Evolutionary conservation across 2,797 vertebrate genomes (phyloP).

Genomic region (Falco biarmicus): DNA sequence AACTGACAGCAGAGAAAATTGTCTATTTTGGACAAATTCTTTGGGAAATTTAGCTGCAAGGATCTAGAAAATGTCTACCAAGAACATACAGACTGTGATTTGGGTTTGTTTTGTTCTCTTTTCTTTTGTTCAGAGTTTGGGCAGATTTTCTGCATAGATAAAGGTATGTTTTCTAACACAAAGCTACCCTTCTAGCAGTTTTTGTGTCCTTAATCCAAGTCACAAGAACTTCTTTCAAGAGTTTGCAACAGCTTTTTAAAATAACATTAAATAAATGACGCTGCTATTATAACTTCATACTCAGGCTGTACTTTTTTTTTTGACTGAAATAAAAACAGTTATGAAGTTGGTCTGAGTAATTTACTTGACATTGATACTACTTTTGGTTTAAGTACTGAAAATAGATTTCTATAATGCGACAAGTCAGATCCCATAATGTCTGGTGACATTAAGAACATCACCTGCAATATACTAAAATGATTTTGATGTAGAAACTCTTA

Average conservation of each 20-base stretch:
- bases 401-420: background rate
- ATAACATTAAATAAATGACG: background rate
- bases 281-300: background rate
- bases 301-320: background rate
- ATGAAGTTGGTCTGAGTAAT: background rate
- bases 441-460: background rate
- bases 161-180: background rate
- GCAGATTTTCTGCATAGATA: background rate
- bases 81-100: background rate
- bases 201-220: background rate
- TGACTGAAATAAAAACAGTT: conserved; percentile 3
- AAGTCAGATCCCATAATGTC: background rate
- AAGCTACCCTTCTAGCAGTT: background rate
- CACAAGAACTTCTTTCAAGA: background rate
- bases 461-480: background rate
- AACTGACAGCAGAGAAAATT: background rate
- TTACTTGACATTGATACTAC: background rate
- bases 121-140: background rate
- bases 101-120: background rate
- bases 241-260: background rate
- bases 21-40: background rate
- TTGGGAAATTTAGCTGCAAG: background rate
- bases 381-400: background rate
- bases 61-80: background rate
- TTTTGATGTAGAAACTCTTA: background rate